phyloP scores from a whole-genome alignment of 2,113 vertebrate species.

The Bubalus kerabau region DNA sequence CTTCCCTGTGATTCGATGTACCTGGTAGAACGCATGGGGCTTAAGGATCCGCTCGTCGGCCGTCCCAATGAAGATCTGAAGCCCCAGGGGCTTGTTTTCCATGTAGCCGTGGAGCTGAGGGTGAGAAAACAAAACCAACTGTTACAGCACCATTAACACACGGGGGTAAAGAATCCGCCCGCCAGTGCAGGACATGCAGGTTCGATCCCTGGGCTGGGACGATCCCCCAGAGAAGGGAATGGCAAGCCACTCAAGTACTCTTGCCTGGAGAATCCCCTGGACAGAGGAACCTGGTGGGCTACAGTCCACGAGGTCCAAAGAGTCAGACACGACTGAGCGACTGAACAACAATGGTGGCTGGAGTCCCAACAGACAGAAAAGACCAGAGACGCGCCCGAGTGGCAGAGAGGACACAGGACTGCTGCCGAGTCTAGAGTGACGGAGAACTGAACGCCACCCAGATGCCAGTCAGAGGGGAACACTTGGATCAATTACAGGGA shows the following conservation, averaged over 20 bases:
- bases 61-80: conserved; percentile 99
- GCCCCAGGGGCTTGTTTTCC: conserved; percentile 93
- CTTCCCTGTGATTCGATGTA: conserved; percentile 97
- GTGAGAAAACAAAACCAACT: not conserved
- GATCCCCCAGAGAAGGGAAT: not conserved
- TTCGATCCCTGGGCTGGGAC: not conserved
- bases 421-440: accelerated
- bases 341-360: not conserved
- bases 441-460: not conserved
- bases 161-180: not conserved
- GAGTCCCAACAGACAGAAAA: not conserved
- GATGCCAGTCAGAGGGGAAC: not conserved
- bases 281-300: not conserved
- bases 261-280: not conserved
- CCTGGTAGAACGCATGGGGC: conserved; percentile 98
- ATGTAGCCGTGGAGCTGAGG: conserved; percentile 93
- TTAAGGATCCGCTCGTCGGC: conserved; percentile 97
- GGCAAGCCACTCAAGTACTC: not conserved
- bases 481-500: accelerated
- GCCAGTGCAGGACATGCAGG: not conserved
- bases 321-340: not conserved
- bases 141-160: accelerated
- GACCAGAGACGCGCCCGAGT: accelerated
- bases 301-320: not conserved
- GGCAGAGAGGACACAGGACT: accelerated